Evolutionary conservation across 2,888 invertebrate genomes (phyloP).

Genomic region (Ceriagrion tenellum): DNA sequence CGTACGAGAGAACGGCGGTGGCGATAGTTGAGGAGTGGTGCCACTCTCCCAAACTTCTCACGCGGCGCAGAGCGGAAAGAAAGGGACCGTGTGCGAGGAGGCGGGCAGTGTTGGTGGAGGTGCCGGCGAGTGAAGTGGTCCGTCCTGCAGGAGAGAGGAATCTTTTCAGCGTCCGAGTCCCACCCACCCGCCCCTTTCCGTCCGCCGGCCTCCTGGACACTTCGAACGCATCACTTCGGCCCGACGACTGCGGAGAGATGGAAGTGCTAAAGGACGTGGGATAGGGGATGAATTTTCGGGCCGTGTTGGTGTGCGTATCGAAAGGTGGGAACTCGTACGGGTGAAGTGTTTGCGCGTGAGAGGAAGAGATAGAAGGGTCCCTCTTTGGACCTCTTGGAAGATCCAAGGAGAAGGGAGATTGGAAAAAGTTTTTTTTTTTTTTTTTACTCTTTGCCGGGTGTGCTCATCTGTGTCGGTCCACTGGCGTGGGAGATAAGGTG

Average conservation of each 20-base stretch:
- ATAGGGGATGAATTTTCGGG: neutral
- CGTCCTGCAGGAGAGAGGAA: neutral
- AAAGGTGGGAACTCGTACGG: neutral
- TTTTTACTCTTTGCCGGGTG: too few species aligned
- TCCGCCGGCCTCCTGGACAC: neutral
- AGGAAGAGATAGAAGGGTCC: too few species aligned
- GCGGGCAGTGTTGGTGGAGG: neutral
- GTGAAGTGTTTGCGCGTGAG: neutral
- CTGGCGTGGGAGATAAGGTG: neutral
- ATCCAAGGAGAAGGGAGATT: neutral
- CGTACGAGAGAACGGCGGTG: neutral
- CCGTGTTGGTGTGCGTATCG: neutral
- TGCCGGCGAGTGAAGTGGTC: neutral
- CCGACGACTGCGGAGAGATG: neutral
- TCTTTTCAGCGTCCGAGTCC: too few species aligned
- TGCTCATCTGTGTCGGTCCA: neutral
- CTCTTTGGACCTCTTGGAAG: too few species aligned
- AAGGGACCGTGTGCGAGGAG: neutral
- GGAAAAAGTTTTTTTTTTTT: neutral
- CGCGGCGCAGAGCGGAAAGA: too few species aligned
- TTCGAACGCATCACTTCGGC: neutral
- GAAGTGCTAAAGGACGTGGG: slow-evolving; percentile 35
- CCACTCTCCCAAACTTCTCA: too few species aligned
- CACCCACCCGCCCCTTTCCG: neutral
- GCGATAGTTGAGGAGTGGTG: neutral